phyloP scores from a whole-genome alignment of 2,797 vertebrate species.

The Crossoptilon crossoptilon region DNA sequence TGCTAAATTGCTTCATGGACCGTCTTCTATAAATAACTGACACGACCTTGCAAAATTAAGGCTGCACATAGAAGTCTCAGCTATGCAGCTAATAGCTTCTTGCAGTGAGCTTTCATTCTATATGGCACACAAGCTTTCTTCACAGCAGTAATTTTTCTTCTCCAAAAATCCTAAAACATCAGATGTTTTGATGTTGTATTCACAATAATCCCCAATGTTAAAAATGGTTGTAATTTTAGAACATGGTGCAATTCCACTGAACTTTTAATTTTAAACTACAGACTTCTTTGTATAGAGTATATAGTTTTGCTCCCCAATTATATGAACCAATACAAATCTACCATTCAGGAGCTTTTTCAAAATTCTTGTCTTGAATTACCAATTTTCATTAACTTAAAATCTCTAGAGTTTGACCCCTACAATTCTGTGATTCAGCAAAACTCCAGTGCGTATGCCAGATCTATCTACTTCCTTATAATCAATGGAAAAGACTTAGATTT shows the following conservation, averaged over 20 bases:
- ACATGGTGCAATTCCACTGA: neutral
- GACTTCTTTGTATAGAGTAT: neutral
- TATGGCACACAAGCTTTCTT: neutral
- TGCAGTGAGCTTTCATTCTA: conserved; percentile 19
- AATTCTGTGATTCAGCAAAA: neutral
- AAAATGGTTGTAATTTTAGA: neutral
- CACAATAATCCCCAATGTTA: neutral
- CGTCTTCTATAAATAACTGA: conserved; percentile 63
- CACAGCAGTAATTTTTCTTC: neutral
- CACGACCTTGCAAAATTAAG: conserved; percentile 65
- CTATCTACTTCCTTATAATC: neutral
- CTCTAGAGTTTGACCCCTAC: too few species aligned
- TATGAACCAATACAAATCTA: neutral
- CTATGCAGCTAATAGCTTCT: conserved; percentile 16
- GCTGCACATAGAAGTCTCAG: conserved; percentile 40
- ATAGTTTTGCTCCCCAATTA: too few species aligned
- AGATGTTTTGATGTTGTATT: conserved; percentile 4
- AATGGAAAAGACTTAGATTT: neutral
- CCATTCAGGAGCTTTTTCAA: neutral
- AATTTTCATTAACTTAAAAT: neutral
- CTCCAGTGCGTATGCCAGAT: neutral
- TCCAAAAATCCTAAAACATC: neutral
- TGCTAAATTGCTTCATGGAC: conserved; percentile 20
- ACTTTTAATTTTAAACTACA: neutral
- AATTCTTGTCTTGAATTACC: neutral